Evolutionary conservation across 2,113 vertebrate species (phyloP).

Genomic region (Nerophis lumbriciformis): DNA sequence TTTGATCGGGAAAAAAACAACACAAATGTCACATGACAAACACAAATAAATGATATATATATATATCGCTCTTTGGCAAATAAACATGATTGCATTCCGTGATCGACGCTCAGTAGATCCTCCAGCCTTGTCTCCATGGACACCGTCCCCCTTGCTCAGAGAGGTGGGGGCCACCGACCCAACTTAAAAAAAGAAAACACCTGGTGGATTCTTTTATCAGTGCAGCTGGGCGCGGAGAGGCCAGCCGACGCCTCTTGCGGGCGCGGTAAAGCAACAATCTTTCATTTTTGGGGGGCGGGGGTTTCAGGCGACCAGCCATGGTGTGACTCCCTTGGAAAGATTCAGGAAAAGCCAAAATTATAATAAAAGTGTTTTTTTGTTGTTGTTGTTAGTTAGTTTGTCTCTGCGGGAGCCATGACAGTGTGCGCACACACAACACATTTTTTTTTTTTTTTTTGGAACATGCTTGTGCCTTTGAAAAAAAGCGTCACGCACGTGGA

Average conservation of each 20-base stretch:
- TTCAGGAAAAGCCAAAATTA: slow-evolving; percentile 64
- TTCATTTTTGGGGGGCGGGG: slow-evolving; percentile 37
- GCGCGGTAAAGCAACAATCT: slow-evolving; percentile 75
- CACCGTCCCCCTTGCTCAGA: background rate
- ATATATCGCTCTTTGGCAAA: slow-evolving; percentile 2
- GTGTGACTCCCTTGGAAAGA: slow-evolving; percentile 93
- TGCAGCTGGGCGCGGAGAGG: slow-evolving; percentile 8
- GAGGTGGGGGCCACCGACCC: slow-evolving; percentile 17
- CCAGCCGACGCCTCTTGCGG: slow-evolving; percentile 46
- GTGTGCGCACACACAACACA: slow-evolving; percentile 3
- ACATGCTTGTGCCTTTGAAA: slow-evolving; percentile 64
- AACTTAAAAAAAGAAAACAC: slow-evolving; percentile 20
- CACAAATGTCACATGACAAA: background rate
- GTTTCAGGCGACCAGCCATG: slow-evolving; percentile 96
- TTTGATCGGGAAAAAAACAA: background rate
- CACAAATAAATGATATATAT: background rate
- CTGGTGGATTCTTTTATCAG: slow-evolving; percentile 24
- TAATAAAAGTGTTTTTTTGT: slow-evolving; percentile 31
- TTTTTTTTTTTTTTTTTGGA: background rate
- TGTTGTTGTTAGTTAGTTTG: slow-evolving; percentile 48
- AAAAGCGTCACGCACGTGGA: slow-evolving; percentile 58
- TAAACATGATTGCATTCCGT: slow-evolving; percentile 31
- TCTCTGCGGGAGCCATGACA: slow-evolving; percentile 57
- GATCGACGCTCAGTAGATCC: slow-evolving; percentile 37
- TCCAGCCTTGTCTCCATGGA: slow-evolving; percentile 19